Evolutionary conservation across 2,888 invertebrate genomes (phyloP), one percentile per base, ranked within the genome.

Genomic region (Drosophila leonis): DNA sequence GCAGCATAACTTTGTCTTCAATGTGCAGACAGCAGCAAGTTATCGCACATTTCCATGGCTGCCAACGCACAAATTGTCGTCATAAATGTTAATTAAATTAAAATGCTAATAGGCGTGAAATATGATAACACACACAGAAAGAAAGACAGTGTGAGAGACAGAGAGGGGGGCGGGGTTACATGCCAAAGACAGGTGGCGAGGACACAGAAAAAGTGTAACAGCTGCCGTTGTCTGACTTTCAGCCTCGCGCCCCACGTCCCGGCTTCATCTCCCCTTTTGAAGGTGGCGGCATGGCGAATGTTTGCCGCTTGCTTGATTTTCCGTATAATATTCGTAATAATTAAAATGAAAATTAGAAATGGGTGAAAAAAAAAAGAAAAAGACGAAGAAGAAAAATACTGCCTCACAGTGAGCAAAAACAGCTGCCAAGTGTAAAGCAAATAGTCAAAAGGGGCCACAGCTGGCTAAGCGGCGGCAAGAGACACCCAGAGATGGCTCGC

Each of bases 41-140:
- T 80, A 69, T 78, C 65, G 65, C 60, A 54, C 35, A 63, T 68
- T 78, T 72, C 55, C 64, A 73, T 52, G 67, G 69, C 60, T 82
- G 76, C 74, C 68, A 67, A 71, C 67, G 75, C 78, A 67, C 78
- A 84, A 84, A 84, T 76, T 84, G 84, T 80, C 84, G 75, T 72
- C 84, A 84, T 88, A 90, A 90, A 88, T 88, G 88, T 83, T 86
- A 86, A 86, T 86, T 86, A 85, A 90, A 86, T 86, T 85, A 88
- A 81, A 84, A 79, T 74, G 88, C 86, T 85, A 86, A 86, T 88
- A 86, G 88, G 88, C 86, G 90, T 86, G 80, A 86, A 86, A 88
- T 86, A 83, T 83, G 88, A 86, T 86, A 90, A 83, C 88, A 69
- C 71, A 56, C 65, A 72, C 71, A 80, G 67, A 67, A 55, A 60